Percentiles rank a stretch among this genome's conserved stretches.
phyloP scores from a whole-genome alignment of 2,113 vertebrate species.

The Hylia prasina region DNA sequence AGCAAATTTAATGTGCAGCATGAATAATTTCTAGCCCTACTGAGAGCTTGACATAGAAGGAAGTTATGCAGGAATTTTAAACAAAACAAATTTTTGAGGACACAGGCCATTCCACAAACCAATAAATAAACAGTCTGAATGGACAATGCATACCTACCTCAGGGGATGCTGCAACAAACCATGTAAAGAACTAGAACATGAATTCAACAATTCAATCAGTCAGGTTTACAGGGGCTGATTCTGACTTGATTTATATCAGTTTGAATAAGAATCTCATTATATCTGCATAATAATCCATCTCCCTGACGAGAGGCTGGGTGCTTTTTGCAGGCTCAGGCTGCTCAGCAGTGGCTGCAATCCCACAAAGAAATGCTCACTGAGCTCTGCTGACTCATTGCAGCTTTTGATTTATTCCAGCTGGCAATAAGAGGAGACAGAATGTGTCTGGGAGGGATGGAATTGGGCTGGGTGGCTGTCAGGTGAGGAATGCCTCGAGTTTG shows the following conservation, averaged over 20 bases:
- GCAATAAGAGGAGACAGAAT: background rate
- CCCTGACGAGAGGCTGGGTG: background rate
- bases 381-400: background rate
- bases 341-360: background rate
- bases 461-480: background rate
- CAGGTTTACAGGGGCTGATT: background rate
- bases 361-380: background rate
- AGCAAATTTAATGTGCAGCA: background rate
- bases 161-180: background rate
- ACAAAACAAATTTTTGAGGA: conserved; percentile 6
- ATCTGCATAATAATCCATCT: background rate
- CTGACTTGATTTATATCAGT: background rate
- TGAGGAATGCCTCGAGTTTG: background rate
- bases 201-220: background rate
- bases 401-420: background rate
- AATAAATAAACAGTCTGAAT: background rate
- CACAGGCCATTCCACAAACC: background rate
- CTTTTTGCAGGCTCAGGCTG: background rate
- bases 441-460: background rate
- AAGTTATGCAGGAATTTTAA: conserved; percentile 16
- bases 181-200: background rate
- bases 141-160: background rate
- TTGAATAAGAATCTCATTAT: background rate
- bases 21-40: conserved; percentile 13
- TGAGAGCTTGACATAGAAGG: conserved; percentile 9